A percentile compares a stretch with the other conserved stretches of the same genome.
Evolutionary conservation across 2,113 vertebrate genomes (phyloP).

Genomic region (Panurus biarmicus): DNA sequence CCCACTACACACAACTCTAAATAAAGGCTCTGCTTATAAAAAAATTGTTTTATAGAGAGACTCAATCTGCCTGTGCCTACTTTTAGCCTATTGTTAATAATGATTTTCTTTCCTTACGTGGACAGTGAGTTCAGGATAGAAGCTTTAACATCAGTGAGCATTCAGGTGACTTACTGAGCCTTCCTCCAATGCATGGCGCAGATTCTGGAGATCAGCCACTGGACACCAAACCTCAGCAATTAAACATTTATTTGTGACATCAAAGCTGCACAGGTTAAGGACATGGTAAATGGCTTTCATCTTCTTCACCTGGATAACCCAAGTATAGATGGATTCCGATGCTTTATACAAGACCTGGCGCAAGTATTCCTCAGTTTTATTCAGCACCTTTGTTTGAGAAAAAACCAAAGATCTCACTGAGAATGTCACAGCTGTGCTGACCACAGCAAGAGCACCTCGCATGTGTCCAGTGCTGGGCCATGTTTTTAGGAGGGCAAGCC

Average conservation of each 20-base stretch:
- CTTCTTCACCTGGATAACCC: constrained; percentile 91
- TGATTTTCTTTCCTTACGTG: background rate
- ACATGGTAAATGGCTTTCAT: constrained; percentile 98
- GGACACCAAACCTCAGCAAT: constrained; percentile 98
- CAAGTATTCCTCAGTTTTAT: constrained; percentile 92
- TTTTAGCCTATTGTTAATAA: background rate
- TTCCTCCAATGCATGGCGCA: constrained; percentile 84
- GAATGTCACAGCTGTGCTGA: background rate
- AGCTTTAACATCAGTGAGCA: background rate
- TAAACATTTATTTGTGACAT: constrained; percentile 96
- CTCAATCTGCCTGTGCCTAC: background rate
- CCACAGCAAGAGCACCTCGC: background rate
- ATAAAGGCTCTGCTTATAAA: background rate
- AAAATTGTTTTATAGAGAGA: background rate
- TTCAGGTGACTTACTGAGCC: constrained; percentile 82
- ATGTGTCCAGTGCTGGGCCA: background rate
- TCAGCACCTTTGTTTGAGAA: constrained; percentile 79
- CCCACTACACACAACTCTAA: background rate
- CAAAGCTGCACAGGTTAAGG: constrained; percentile 94
- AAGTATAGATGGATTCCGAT: constrained; percentile 84
- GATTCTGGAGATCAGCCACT: constrained; percentile 76
- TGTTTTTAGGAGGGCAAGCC: background rate
- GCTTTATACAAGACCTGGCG: constrained; percentile 89
- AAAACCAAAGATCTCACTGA: background rate
- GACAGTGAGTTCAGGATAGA: background rate